Evolutionary conservation across 2,797 vertebrate species (phyloP).

Genomic region (Pangasius macronema): DNA sequence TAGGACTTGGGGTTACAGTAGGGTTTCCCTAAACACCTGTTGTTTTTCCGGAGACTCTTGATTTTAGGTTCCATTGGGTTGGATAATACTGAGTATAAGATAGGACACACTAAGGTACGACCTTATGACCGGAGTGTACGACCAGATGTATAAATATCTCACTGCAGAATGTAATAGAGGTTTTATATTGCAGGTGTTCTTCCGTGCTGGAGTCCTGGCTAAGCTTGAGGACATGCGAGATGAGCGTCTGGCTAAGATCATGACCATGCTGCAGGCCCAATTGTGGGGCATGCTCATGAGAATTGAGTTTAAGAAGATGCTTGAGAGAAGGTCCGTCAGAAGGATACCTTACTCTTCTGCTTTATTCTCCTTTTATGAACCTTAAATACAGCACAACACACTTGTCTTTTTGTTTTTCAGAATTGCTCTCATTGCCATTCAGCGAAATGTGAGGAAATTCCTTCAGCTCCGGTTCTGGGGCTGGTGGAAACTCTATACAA

Average conservation of each 20-base stretch:
- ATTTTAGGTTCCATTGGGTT: slow-evolving; percentile 64
- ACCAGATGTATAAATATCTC: background rate
- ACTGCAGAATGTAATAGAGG: background rate
- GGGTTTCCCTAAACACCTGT: no score
- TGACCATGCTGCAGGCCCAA: slow-evolving; percentile 66
- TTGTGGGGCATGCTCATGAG: slow-evolving; percentile 70
- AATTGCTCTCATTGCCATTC: slow-evolving; percentile 69
- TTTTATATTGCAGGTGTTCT: slow-evolving; percentile 62
- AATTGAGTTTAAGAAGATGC: slow-evolving; percentile 75
- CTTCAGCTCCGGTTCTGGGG: slow-evolving; percentile 73
- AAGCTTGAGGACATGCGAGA: slow-evolving; percentile 74
- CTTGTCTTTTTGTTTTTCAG: background rate
- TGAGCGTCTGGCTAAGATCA: slow-evolving; percentile 71
- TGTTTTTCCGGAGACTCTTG: no score
- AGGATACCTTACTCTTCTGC: background rate
- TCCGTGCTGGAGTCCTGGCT: slow-evolving; percentile 71
- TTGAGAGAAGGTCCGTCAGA: slow-evolving; percentile 67
- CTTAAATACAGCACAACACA: background rate
- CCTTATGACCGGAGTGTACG: background rate
- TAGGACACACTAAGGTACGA: slow-evolving; percentile 59
- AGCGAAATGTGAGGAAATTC: slow-evolving; percentile 75
- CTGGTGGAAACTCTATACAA: slow-evolving; percentile 77
- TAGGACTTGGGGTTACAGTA: no score
- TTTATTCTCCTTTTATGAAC: background rate
- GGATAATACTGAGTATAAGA: slow-evolving; percentile 70